Base-by-base conservation (phyloP, 2,113 vertebrate species). In the Saimiri boliviensis region DNA sequence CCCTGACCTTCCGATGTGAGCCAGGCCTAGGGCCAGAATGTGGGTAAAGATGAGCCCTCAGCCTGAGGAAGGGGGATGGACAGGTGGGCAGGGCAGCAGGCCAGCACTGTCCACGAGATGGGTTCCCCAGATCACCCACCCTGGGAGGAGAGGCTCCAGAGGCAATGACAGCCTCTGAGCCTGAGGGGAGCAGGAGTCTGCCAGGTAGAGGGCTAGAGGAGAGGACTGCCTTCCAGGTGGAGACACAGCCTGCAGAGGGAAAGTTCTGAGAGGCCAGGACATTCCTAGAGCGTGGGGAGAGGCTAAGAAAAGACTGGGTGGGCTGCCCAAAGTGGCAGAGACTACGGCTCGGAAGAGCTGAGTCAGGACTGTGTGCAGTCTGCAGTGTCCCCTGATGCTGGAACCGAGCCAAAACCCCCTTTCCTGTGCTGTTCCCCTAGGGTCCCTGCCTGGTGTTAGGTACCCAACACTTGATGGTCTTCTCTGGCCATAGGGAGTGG, bases 251-350 rank as follows among this genome's bases (percentile, higher is more conserved):
- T 63, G 19, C 54, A 37, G 20, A 37, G 52, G 40, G 56, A 25
- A 30, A n/a, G 68, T 70, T 49, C 17, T 19, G 6, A 42, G 37
- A 74, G 45, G 52, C 21, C 66, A 56, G 23, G 6, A 79, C 74
- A 56, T 0, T 8, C 0, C 19, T 49, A 70, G 54, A 42, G 25
- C 1, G 0, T 5, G n/a, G 40, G 0, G 3, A 54, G 40, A 13
- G 17, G 54, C 45, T 25, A 47, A 68, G 32, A 66, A 52, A 16
- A 35, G 42, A 5, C 25, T 45, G 37, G 81, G 74, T 77, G 3
- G 35, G 56, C 25, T 45, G 35, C 45, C 71, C 40, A 7, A 2
- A 37, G 56, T 11, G 20, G 40, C 47, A 84, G 60, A 71, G 68
- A n/a, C 32, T 20, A 35, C 20, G 16, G 25, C 37, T 30, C 0